Evolutionary conservation across 2,888 invertebrate species (phyloP).

Genomic region (Caenorhabditis auriculariae): DNA sequence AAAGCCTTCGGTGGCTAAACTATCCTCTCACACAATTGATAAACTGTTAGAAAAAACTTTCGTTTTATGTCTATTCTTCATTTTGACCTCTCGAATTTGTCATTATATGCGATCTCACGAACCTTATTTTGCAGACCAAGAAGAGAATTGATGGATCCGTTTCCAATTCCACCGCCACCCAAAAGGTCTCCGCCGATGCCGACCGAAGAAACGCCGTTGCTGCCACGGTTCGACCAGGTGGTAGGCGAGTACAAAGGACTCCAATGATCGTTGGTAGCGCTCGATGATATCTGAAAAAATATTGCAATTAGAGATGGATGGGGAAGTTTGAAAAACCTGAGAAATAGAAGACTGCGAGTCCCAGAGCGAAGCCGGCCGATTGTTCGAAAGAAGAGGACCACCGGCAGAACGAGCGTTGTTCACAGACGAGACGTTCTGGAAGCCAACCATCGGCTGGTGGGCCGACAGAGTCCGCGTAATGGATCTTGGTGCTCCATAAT

Average conservation of each 20-base stretch:
- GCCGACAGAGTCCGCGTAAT: slow-evolving; percentile 13
- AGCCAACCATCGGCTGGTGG: slow-evolving; percentile 14
- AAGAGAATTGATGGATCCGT: slow-evolving; percentile 10
- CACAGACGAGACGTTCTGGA: neutral
- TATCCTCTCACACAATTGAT: too few species aligned
- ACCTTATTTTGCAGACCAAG: slow-evolving; percentile 2
- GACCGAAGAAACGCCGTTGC: too few species aligned
- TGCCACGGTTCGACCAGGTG: slow-evolving; percentile 21
- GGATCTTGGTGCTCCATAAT: slow-evolving; percentile 1
- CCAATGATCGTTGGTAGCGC: slow-evolving; percentile 20
- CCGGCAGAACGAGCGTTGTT: slow-evolving; percentile 2
- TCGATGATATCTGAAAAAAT: neutral
- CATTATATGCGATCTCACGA: too few species aligned
- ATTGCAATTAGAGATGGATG: neutral
- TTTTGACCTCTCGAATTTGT: too few species aligned
- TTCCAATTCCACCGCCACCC: too few species aligned
- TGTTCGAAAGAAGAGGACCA: slow-evolving; percentile 4
- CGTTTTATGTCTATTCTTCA: too few species aligned
- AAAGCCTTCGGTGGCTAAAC: too few species aligned
- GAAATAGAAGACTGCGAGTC: slow-evolving; percentile 9
- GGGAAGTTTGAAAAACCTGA: neutral
- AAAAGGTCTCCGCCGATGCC: too few species aligned
- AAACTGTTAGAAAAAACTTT: too few species aligned
- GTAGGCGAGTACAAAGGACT: slow-evolving; percentile 33
- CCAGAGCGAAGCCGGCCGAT: slow-evolving; percentile 14